Base-by-base conservation (phyloP, 2,888 invertebrate genomes). In the Diadromus collaris region DNA sequence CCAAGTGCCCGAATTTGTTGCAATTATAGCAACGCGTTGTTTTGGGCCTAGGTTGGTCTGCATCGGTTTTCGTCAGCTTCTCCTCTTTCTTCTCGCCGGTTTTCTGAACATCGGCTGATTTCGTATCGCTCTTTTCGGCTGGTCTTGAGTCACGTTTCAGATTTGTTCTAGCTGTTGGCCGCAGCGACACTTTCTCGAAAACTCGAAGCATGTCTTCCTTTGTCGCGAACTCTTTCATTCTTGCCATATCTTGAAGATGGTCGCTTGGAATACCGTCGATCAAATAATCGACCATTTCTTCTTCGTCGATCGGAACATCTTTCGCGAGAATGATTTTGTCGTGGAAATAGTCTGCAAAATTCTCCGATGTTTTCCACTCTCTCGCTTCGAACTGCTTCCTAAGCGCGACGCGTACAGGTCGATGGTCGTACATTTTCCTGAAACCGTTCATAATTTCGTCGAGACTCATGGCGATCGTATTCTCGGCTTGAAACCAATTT, bases 211-310 rank as follows among this genome's bases (percentile, higher is more conserved):
- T 58, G 13, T 70, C 65, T 13, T 60, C 67, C 9, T 61, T 61
- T 2, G 48, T 27, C 21, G 19, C n/a, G 56, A 80, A 78, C 27
- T 75, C 60, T 13, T 75, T 58, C 64, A 81, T 76, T 13, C 58
- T 60, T 3, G 80, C 81, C 41, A 76, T 63, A 38, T 81, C 69
- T 60, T 68, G 70, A 4, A 82, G 44, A 24, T 70, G 16, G 6
- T 70, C 64, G n/a, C 48, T 63, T 2, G 79, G 81, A 48, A 82
- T 82, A 24, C 82, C 82, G 6, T 82, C 82, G 51, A 82, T 72
- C 2, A 76, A 46, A 27, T 81, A 78, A 29, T 81, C 80, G 27
- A 76, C 48, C 21, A 78, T 72, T 65, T 81, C 78, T 21, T 58
- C 71, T 2, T 69, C 68, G 7, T 65, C 63, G 34, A 81, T 69